These are phyloP conservation scores for Drosophila grimshawi DNA, from an alignment of 1,140 invertebrate genomes.

Conservation along the genomic window DNA sequence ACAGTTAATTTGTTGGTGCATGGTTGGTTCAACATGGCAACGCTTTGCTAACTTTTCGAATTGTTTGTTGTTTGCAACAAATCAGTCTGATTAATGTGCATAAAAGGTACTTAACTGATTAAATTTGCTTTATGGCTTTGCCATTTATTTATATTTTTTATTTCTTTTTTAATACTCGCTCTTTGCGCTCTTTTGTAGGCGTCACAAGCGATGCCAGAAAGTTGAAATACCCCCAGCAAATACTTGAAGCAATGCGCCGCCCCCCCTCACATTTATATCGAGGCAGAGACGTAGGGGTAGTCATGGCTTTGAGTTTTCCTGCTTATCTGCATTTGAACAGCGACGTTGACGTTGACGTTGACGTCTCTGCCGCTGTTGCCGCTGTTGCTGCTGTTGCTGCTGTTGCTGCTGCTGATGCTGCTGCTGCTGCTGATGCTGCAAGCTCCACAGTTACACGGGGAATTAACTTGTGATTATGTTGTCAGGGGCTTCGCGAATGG, in stretches of 20 bases:
- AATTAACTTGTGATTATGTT: slow-evolving; percentile 81
- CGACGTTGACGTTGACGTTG: slow-evolving; percentile 4
- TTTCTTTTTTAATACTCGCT: too few species aligned
- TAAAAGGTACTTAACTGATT: too few species aligned
- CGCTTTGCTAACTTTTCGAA: too few species aligned
- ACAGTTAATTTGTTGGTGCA: too few species aligned
- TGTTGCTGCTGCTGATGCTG: slow-evolving; percentile 12
- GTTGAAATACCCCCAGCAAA: background rate
- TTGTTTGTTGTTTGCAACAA: too few species aligned
- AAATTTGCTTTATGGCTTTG: too few species aligned
- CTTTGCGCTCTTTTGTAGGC: background rate
- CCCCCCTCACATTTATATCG: background rate
- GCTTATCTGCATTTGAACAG: slow-evolving; percentile 74
- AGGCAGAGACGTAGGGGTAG: too few species aligned
- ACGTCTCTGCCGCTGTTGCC: background rate
- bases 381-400: slow-evolving; percentile 26
- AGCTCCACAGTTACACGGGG: slow-evolving; percentile 70
- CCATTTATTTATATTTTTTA: too few species aligned
- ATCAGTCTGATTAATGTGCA: too few species aligned
- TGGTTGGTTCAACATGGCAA: too few species aligned
- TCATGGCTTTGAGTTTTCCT: slow-evolving; percentile 50
- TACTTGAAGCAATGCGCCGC: background rate
- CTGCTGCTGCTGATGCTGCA: slow-evolving; percentile 33
- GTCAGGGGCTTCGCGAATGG: slow-evolving; percentile 37
- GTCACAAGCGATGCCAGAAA: background rate